These are phyloP conservation scores for Chloroceryle inda DNA, from an alignment of 2,797 vertebrate species.

Conservation along the genomic window DNA sequence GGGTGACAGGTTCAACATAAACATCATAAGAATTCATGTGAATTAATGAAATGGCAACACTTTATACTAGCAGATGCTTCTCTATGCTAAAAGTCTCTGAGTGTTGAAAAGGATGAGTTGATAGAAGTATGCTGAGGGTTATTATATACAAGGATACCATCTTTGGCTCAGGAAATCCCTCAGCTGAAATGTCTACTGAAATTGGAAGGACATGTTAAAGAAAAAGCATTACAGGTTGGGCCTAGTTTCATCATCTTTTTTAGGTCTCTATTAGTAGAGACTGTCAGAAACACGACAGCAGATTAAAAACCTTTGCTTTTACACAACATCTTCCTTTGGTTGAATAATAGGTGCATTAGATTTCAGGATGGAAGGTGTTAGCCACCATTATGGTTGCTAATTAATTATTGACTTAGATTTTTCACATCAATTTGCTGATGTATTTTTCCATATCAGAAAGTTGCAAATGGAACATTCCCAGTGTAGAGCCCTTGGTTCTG, in stretches of 20 bases:
- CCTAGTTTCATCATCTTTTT: background rate
- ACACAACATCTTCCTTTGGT: background rate
- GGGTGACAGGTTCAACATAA: background rate
- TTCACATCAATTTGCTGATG: background rate
- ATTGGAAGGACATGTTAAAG: background rate
- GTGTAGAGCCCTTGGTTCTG: background rate
- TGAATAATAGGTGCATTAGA: background rate
- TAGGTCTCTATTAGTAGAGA: background rate
- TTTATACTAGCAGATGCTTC: background rate
- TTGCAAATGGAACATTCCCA: background rate
- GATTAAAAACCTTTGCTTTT: background rate
- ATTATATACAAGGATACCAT: constrained; percentile 5
- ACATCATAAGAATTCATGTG: background rate
- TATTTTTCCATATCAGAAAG: background rate
- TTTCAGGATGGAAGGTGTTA: background rate
- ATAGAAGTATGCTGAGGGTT: background rate
- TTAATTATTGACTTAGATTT: background rate
- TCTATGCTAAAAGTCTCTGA: background rate
- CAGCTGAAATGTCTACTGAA: background rate
- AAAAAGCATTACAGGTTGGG: background rate
- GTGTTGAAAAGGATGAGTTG: background rate
- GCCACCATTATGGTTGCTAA: background rate
- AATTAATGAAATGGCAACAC: background rate
- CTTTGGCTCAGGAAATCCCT: background rate
- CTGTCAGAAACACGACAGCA: background rate